Conservation (phyloP, 2,797 vertebrate genomes). For the Propithecus perrieri region DNA sequence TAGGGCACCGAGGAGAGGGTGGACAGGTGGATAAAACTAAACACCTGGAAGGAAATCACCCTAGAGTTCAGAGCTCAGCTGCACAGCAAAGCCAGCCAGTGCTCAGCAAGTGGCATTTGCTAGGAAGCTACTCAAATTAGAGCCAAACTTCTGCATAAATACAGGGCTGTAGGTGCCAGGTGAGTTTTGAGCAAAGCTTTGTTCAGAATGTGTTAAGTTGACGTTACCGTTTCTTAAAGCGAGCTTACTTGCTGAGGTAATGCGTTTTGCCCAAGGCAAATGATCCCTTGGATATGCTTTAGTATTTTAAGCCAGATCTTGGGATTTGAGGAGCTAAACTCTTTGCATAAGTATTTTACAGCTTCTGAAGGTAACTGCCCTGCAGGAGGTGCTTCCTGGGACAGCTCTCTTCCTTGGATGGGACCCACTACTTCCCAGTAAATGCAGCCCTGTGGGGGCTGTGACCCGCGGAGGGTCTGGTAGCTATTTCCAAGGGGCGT, state of each 20-base stretch:
- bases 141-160: neutral
- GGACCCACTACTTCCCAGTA: neutral
- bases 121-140: neutral
- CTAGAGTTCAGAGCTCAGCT: neutral
- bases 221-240: accelerated
- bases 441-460: neutral
- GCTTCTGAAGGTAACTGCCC: neutral
- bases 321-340: constrained; percentile 59
- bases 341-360: constrained; percentile 52
- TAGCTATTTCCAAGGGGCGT: neutral
- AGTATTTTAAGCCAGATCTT: constrained; percentile 65
- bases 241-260: neutral
- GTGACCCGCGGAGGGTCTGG: no score
- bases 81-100: accelerated
- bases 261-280: constrained; percentile 64
- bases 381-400: neutral
- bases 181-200: neutral
- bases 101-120: neutral
- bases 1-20: neutral
- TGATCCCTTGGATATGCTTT: constrained; percentile 62
- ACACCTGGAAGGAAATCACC: no score
- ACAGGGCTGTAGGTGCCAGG: accelerated
- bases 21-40: neutral
- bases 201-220: neutral
- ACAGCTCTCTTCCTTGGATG: neutral